Conservation (phyloP, 2,113 vertebrate species). For the Anseranas semipalmata region DNA sequence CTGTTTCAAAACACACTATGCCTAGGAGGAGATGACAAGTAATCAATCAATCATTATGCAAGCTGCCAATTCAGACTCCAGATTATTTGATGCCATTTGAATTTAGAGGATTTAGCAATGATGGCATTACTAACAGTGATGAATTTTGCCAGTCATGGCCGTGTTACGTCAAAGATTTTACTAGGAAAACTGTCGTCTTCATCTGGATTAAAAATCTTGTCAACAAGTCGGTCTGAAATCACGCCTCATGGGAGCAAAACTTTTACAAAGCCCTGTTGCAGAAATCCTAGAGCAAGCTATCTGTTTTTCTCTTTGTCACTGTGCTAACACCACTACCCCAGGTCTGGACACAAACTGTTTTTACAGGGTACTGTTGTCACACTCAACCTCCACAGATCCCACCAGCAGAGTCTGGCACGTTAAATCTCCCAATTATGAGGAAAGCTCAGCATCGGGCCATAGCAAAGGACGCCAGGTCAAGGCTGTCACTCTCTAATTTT, state of each 20-base stretch:
- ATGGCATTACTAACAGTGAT: neutral
- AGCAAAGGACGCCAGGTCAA: neutral
- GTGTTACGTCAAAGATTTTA: neutral
- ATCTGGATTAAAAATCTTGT: neutral
- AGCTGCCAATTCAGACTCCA: neutral
- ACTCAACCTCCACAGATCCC: neutral
- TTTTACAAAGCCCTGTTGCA: neutral
- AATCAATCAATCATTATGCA: neutral
- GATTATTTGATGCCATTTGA: neutral
- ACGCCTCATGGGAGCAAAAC: neutral
- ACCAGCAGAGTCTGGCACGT: fast-evolving
- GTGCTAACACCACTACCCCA: neutral
- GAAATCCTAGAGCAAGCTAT: neutral
- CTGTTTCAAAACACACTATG: conserved; percentile 28
- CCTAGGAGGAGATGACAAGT: neutral
- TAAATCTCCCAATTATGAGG: fast-evolving
- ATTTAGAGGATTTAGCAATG: neutral
- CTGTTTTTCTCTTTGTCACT: neutral
- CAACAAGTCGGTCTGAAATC: neutral
- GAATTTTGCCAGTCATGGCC: neutral
- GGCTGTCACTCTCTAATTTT: neutral
- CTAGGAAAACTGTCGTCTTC: neutral
- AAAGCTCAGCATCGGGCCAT: fast-evolving
- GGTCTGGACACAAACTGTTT: neutral
- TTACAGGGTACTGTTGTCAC: fast-evolving